Percentiles rank a stretch among this genome's conserved stretches.
Evolutionary conservation across 2,797 vertebrate genomes (phyloP).

Genomic region (Pangasius krempfi): DNA sequence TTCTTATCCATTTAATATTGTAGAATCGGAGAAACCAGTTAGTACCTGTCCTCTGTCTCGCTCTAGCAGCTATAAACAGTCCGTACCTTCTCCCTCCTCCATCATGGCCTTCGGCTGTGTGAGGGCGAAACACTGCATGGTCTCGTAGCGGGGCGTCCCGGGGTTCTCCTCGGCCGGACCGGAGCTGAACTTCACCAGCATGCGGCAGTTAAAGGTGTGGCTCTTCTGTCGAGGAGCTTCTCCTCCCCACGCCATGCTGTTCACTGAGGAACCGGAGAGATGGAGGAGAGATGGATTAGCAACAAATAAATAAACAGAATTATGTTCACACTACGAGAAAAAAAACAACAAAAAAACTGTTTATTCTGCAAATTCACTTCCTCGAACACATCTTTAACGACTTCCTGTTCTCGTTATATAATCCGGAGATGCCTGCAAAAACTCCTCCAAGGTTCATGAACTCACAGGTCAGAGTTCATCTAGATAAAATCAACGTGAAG

Average conservation of each 20-base stretch:
- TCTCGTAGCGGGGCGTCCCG: slow-evolving; percentile 86
- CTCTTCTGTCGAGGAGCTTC: slow-evolving; percentile 93
- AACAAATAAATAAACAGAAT: neutral
- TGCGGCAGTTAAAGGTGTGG: slow-evolving; percentile 96
- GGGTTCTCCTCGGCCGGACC: slow-evolving; percentile 78
- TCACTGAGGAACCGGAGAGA: slow-evolving; percentile 55
- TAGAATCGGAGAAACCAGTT: neutral
- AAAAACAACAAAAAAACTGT: too few relatives aligned
- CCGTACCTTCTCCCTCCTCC: slow-evolving; percentile 96
- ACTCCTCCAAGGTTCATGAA: neutral
- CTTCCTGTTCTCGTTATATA: too few relatives aligned
- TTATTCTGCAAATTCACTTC: too few relatives aligned
- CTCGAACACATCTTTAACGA: neutral
- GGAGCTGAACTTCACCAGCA: slow-evolving; percentile 86
- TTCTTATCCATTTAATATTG: neutral
- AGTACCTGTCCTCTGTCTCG: neutral
- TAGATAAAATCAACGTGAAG: too few relatives aligned
- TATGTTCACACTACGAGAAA: neutral
- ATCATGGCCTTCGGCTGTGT: slow-evolving; percentile 96
- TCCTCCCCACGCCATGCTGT: slow-evolving; percentile 89
- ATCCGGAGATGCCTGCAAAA: too few relatives aligned
- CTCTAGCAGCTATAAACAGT: neutral
- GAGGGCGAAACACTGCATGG: slow-evolving; percentile 98
- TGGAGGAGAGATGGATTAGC: neutral
- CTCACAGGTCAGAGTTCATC: neutral